A percentile compares a stretch with the other conserved stretches of the same genome.
phyloP scores from a whole-genome alignment of 2,113 vertebrate species.

The Falco punctatus region DNA sequence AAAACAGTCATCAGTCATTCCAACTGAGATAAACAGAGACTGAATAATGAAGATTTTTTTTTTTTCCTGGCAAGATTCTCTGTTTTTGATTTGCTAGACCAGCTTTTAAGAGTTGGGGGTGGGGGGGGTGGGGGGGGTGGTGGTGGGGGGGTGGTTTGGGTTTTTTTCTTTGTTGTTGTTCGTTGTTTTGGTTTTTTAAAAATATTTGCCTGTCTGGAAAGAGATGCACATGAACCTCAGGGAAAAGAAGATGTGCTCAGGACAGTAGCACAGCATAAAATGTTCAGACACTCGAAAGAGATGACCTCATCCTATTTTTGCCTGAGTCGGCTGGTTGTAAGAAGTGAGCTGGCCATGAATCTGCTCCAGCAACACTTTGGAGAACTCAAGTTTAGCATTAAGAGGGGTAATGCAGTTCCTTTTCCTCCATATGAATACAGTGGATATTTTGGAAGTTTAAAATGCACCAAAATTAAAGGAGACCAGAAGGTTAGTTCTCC shows the following conservation, averaged over 20 bases:
- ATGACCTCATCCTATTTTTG: conserved; percentile 33
- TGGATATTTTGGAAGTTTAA: neutral
- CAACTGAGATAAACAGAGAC: conserved; percentile 52
- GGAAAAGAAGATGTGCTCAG: conserved; percentile 12
- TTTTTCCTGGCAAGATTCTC: conserved; percentile 21
- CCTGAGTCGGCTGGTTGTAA: neutral
- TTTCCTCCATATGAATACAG: neutral
- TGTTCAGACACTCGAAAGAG: conserved; percentile 10
- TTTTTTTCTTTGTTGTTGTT: too few species aligned
- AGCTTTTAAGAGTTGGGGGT: neutral
- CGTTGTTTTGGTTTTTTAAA: neutral
- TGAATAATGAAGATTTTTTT: neutral
- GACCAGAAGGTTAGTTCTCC: neutral
- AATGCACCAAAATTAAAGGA: neutral
- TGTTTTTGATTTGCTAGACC: conserved; percentile 35
- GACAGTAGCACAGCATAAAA: conserved; percentile 55
- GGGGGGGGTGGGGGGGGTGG: neutral
- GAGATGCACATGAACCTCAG: neutral
- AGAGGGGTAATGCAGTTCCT: neutral
- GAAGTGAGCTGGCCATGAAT: neutral
- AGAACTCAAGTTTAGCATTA: neutral
- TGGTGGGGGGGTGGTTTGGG: too few species aligned
- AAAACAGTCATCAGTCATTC: conserved; percentile 57
- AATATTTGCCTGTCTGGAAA: neutral
- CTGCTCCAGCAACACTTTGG: neutral